Conservation (phyloP, 2,888 invertebrate genomes). For the Lymantria monacha region DNA sequence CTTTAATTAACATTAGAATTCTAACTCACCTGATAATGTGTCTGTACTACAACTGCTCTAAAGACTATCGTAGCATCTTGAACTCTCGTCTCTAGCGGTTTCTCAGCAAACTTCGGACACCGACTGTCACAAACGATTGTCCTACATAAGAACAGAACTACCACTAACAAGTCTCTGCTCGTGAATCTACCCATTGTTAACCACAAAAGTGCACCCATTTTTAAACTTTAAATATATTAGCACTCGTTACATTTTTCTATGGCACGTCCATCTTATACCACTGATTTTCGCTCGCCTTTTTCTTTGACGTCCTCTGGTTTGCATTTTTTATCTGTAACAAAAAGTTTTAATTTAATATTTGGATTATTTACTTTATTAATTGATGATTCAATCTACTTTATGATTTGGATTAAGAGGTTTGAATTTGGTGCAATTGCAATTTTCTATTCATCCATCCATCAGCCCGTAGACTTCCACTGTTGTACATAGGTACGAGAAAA, state of each 20-base stretch:
- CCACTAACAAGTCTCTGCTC: constrained; percentile 61
- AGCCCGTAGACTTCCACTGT: too few relatives aligned
- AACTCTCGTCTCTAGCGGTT: constrained; percentile 77
- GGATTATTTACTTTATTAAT: background rate
- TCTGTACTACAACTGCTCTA: constrained; percentile 74
- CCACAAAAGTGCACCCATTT: constrained; percentile 51
- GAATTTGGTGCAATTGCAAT: too few relatives aligned
- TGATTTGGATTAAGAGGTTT: too few relatives aligned
- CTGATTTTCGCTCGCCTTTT: constrained; percentile 60
- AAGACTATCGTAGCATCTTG: constrained; percentile 80
- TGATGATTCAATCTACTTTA: too few relatives aligned
- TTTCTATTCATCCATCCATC: too few relatives aligned
- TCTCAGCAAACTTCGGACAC: constrained; percentile 77
- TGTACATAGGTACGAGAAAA: too few relatives aligned
- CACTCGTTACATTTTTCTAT: constrained; percentile 59
- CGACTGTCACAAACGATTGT: constrained; percentile 78
- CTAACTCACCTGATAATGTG: constrained; percentile 66
- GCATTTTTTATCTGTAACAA: constrained; percentile 76
- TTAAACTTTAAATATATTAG: constrained; percentile 34
- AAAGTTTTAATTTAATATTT: constrained; percentile 19
- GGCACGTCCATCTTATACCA: constrained; percentile 58
- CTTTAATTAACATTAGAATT: too few relatives aligned
- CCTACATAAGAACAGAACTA: constrained; percentile 67
- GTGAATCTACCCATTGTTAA: constrained; percentile 52
- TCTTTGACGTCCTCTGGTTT: constrained; percentile 65